Conservation (phyloP, 2,797 vertebrate genomes). For the Gambusia yucatana region DNA sequence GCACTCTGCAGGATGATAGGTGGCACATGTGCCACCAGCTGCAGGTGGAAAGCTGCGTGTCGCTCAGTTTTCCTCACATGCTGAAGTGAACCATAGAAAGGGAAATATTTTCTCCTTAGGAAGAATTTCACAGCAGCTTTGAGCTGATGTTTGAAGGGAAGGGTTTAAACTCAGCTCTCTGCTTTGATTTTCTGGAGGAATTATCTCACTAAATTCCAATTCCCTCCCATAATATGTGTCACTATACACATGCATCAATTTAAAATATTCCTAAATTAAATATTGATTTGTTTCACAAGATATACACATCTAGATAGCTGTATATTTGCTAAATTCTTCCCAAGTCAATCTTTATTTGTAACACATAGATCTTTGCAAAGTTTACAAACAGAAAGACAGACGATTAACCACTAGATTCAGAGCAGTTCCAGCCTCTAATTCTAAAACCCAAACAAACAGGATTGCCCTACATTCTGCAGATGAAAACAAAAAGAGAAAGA, state of each 20-base stretch:
- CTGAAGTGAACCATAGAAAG: constrained; percentile 37
- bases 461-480: background rate
- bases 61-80: constrained; percentile 1
- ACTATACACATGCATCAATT: constrained; percentile 13
- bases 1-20: background rate
- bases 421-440: constrained; percentile 27
- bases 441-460: constrained; percentile 10
- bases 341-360: background rate
- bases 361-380: background rate
- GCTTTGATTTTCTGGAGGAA: constrained; percentile 67
- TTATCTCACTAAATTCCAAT: constrained; percentile 39
- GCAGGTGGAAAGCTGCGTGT: constrained; percentile 10
- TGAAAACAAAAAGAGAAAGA: constrained; percentile 6
- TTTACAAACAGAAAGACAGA: background rate
- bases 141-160: constrained; percentile 38
- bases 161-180: constrained; percentile 53
- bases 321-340: background rate
- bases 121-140: constrained; percentile 54
- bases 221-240: constrained; percentile 36
- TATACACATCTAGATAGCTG: background rate
- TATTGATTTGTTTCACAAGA: background rate
- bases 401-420: constrained; percentile 11
- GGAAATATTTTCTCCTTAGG: constrained; percentile 15
- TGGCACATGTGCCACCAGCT: background rate
- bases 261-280: background rate